phyloP scores from a whole-genome alignment of 1,140 invertebrate genomes.

The Rhagoletis zephyria region DNA sequence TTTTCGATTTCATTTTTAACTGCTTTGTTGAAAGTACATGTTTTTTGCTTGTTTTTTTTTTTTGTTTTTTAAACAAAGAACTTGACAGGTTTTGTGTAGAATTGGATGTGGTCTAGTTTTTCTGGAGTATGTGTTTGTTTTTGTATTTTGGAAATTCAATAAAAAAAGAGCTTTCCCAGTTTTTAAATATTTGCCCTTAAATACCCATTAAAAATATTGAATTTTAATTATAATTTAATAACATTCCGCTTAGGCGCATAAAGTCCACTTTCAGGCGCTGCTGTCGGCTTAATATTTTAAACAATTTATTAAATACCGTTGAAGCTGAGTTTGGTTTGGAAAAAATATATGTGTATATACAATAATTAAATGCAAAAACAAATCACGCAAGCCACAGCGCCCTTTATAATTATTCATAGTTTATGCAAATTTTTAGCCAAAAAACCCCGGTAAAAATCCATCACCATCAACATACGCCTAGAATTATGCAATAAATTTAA shows the following conservation, averaged over 20 bases:
- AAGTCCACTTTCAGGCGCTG: not conserved
- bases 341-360: not conserved
- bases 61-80: no score
- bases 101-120: not conserved
- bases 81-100: no score
- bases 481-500: slow-evolving; percentile 41
- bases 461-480: not conserved
- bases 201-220: no score
- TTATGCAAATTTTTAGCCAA: slow-evolving; percentile 28
- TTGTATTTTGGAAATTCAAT: no score
- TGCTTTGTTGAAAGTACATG: not conserved
- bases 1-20: not conserved
- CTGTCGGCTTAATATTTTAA: not conserved
- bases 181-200: no score
- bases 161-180: no score
- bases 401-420: not conserved
- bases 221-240: slow-evolving; percentile 32
- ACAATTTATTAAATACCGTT: not conserved
- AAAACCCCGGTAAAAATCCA: not conserved
- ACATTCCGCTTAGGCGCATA: not conserved
- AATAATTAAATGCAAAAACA: no score
- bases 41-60: no score
- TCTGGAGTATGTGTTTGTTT: not conserved
- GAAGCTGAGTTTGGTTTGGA: not conserved
- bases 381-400: not conserved